These are phyloP conservation scores for Graptemys geographica DNA, from an alignment of 2,797 vertebrate species.

Conservation along the genomic window DNA sequence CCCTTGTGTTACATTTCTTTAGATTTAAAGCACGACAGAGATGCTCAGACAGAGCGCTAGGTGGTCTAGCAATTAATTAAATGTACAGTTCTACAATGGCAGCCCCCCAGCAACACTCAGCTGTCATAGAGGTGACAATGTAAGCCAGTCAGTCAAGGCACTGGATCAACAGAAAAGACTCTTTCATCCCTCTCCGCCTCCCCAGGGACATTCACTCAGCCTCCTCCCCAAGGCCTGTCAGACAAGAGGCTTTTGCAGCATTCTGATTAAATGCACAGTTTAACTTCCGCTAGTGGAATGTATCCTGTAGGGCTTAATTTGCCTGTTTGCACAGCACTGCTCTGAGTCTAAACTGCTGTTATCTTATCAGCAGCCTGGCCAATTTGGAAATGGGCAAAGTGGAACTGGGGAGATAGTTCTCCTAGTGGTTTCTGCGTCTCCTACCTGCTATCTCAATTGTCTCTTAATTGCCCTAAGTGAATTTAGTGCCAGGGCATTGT, in stretches of 20 bases:
- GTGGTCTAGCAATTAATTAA: not conserved
- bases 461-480: not conserved
- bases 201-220: not conserved
- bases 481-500: not conserved
- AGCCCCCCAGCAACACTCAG: not conserved
- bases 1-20: not conserved
- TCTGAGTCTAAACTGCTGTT: fast-evolving
- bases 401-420: not conserved
- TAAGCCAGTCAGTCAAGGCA: not conserved
- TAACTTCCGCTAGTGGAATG: fast-evolving
- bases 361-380: not conserved
- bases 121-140: not conserved
- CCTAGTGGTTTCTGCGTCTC: not conserved
- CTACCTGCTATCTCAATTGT: not conserved
- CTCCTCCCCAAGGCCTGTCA: not conserved
- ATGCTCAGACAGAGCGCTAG: not conserved
- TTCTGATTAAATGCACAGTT: not conserved
- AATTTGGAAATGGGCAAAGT: not conserved
- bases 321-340: not conserved
- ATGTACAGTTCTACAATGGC: not conserved
- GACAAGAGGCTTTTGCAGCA: not conserved
- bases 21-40: not conserved
- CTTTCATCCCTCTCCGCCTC: fast-evolving
- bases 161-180: fast-evolving
- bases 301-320: not conserved